Evolutionary conservation across 2,888 invertebrate genomes (phyloP).

Genomic region (Cryptophagus acutangulus): DNA sequence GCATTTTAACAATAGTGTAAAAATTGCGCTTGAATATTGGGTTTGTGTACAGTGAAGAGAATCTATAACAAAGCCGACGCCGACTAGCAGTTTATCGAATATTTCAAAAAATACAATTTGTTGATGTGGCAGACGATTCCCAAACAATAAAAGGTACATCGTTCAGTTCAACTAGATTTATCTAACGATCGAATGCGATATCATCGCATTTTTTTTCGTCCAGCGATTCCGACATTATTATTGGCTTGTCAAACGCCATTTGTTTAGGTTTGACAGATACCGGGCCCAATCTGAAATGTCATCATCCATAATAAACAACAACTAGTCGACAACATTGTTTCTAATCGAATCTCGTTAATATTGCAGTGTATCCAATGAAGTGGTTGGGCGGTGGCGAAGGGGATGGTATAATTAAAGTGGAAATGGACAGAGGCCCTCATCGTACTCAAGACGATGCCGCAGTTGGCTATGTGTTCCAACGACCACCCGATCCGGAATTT

Average conservation of each 20-base stretch:
- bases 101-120: slow-evolving; percentile 48
- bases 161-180: too few species aligned
- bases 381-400: slow-evolving; percentile 67
- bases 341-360: neutral
- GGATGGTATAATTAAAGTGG: slow-evolving; percentile 57
- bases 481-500: slow-evolving; percentile 78
- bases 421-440: slow-evolving; percentile 63
- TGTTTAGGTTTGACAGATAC: slow-evolving; percentile 48
- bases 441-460: slow-evolving; percentile 85
- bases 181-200: slow-evolving; percentile 25
- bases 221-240: slow-evolving; percentile 42
- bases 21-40: too few species aligned
- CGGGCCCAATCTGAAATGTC: slow-evolving; percentile 48
- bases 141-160: slow-evolving; percentile 42
- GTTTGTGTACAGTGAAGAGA: slow-evolving; percentile 57
- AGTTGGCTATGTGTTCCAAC: slow-evolving; percentile 88
- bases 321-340: too few species aligned
- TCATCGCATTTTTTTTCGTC: slow-evolving; percentile 52
- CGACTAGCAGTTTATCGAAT: slow-evolving; percentile 53
- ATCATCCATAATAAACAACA: slow-evolving; percentile 37
- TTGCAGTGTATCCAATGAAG: slow-evolving; percentile 60
- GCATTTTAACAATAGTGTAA: slow-evolving; percentile 41
- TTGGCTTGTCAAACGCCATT: too few species aligned
- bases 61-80: slow-evolving; percentile 56
- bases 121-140: slow-evolving; percentile 39